Conservation (phyloP, 2,888 invertebrate species). For the Conops quadrifasciatus region DNA sequence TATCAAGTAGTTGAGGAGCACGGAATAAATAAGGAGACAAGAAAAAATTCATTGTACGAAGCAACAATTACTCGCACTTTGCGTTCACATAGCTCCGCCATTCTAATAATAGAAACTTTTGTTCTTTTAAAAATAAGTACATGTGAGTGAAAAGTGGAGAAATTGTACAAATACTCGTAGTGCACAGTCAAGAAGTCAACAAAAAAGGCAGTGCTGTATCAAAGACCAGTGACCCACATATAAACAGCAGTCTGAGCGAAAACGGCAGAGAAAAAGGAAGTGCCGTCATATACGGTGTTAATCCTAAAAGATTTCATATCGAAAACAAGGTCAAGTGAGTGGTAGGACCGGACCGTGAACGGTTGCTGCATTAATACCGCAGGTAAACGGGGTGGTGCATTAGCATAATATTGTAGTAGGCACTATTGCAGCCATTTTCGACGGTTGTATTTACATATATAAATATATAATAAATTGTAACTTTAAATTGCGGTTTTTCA, state of each 20-base stretch:
- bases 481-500: neutral
- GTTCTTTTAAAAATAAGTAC: slow-evolving; percentile 33
- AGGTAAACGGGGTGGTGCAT: no score
- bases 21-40: slow-evolving; percentile 23
- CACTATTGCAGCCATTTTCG: no score
- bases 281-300: neutral
- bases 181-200: slow-evolving; percentile 27
- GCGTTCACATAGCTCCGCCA: slow-evolving; percentile 24
- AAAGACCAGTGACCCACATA: slow-evolving; percentile 14
- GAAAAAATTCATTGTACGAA: slow-evolving; percentile 21
- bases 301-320: slow-evolving; percentile 7
- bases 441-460: no score
- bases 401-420: no score
- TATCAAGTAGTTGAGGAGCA: slow-evolving; percentile 28
- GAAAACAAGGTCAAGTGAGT: slow-evolving; percentile 15
- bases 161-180: slow-evolving; percentile 19
- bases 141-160: slow-evolving; percentile 24
- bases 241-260: neutral
- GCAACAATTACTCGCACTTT: slow-evolving; percentile 22
- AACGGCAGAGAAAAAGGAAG: slow-evolving; percentile 18
- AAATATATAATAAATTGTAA: no score
- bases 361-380: no score
- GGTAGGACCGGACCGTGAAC: neutral
- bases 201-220: slow-evolving; percentile 16
- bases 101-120: slow-evolving; percentile 30